Conservation (phyloP, 2,888 invertebrate species). For the Bimastos eiseni region DNA sequence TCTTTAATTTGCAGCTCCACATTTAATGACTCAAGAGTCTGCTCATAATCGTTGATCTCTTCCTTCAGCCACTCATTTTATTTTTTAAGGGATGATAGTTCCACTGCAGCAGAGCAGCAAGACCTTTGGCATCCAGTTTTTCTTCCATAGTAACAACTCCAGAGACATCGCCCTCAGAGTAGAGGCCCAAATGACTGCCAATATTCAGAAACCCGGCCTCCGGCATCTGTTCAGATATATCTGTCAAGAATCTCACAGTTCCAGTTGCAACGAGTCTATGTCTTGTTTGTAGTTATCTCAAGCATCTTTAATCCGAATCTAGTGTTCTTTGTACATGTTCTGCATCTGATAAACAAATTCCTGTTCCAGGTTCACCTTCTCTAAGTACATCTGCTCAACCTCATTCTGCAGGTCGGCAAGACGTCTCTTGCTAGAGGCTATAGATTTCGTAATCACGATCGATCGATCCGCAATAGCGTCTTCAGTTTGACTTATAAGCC, state of each 20-base stretch:
- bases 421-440: constrained; percentile 23
- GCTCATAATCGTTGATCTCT: background rate
- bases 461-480: constrained; percentile 23
- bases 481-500: constrained; percentile 1
- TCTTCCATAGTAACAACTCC: background rate
- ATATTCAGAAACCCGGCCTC: background rate
- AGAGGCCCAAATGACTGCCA: background rate
- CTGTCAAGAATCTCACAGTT: constrained; percentile 16
- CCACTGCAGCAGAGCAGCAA: background rate
- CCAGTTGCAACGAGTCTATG: constrained; percentile 7
- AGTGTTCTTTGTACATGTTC: constrained; percentile 28
- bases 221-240: constrained; percentile 19
- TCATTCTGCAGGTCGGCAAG: constrained; percentile 29
- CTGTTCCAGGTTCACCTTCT: constrained; percentile 39
- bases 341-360: constrained; percentile 34
- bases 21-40: background rate
- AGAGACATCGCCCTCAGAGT: background rate
- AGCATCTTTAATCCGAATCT: constrained; percentile 25
- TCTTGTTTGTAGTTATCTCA: constrained; percentile 33
- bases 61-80: background rate
- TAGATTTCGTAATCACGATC: constrained; percentile 19
- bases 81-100: background rate
- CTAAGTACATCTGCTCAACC: constrained; percentile 32
- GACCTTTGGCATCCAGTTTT: background rate
- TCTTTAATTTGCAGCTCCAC: background rate